Percentiles rank a stretch among this genome's conserved stretches.
Conservation (phyloP, 2,797 vertebrate genomes). For the Argyrosomus regius region DNA sequence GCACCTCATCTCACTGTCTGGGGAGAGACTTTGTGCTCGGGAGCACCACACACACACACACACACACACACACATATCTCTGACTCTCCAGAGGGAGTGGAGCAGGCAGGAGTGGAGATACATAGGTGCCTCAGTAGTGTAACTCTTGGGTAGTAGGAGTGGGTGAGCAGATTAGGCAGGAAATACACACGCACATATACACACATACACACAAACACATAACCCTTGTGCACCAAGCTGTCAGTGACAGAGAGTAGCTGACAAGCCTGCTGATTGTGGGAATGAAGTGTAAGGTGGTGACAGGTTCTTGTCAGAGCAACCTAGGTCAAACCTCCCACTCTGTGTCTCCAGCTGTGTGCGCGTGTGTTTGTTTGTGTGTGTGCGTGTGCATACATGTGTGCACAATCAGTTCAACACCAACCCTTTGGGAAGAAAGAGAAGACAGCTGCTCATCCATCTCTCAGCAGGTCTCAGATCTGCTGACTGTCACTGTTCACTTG, state of each 20-base stretch:
- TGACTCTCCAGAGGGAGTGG: constrained; percentile 37
- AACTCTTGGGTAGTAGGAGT: constrained; percentile 38
- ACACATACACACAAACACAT: constrained; percentile 20
- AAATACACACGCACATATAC: constrained; percentile 25
- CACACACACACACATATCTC: constrained; percentile 1
- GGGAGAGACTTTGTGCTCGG: constrained; percentile 26
- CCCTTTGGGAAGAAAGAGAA: constrained; percentile 15
- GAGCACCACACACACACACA: constrained; percentile 12
- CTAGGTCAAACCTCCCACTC: constrained; percentile 47
- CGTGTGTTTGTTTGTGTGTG: not conserved
- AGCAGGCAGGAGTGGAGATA: constrained; percentile 47
- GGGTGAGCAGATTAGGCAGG: constrained; percentile 55
- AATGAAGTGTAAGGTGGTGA: constrained; percentile 61
- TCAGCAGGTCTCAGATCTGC: constrained; percentile 68
- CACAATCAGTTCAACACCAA: constrained; percentile 12
- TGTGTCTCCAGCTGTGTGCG: constrained; percentile 40
- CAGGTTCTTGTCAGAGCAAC: constrained; percentile 60
- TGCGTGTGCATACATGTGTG: not conserved
- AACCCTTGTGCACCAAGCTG: constrained; percentile 48
- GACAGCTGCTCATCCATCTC: constrained; percentile 66
- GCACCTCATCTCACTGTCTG: constrained; percentile 51
- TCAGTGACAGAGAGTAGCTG: constrained; percentile 58
- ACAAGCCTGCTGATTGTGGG: constrained; percentile 66
- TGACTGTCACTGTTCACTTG: constrained; percentile 60
- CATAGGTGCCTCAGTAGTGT: constrained; percentile 42